Percentiles rank a stretch among this genome's conserved stretches.
phyloP scores from a whole-genome alignment of 2,113 vertebrate genomes.

The Tetrax tetrax region DNA sequence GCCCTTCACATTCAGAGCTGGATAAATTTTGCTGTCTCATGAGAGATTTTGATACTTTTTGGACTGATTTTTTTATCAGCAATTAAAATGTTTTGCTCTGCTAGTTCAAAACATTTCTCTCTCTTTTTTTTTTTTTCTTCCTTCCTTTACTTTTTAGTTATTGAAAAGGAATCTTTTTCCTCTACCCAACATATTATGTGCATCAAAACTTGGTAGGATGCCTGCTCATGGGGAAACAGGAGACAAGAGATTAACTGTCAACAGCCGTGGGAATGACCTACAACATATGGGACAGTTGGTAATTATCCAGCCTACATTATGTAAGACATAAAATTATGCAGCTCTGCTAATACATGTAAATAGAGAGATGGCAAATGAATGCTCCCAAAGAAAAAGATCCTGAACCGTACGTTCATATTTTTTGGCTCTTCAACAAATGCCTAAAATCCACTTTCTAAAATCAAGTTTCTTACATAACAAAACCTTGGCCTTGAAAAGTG shows the following conservation, averaged over 20 bases:
- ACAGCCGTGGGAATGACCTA: slow-evolving; percentile 29
- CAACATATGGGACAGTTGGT: neutral
- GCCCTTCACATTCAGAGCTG: neutral
- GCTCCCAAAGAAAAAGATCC: neutral
- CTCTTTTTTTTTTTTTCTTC: accelerated
- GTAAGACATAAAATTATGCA: neutral
- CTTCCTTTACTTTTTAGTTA: neutral
- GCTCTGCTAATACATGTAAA: neutral
- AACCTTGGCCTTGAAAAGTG: neutral
- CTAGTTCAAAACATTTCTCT: neutral
- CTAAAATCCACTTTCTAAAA: neutral
- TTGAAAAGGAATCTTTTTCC: neutral
- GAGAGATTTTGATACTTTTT: neutral
- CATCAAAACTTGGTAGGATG: neutral
- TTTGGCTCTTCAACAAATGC: neutral
- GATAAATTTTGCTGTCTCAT: neutral
- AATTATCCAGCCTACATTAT: neutral
- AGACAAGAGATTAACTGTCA: neutral
- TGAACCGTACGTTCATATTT: neutral
- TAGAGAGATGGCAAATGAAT: neutral
- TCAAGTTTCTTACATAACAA: neutral
- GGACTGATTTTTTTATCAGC: neutral
- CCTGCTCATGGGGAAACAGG: neutral
- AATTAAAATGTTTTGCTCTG: slow-evolving; percentile 42
- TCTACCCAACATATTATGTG: neutral